Conservation (phyloP, 2,888 invertebrate genomes). For the Timandra comae region DNA sequence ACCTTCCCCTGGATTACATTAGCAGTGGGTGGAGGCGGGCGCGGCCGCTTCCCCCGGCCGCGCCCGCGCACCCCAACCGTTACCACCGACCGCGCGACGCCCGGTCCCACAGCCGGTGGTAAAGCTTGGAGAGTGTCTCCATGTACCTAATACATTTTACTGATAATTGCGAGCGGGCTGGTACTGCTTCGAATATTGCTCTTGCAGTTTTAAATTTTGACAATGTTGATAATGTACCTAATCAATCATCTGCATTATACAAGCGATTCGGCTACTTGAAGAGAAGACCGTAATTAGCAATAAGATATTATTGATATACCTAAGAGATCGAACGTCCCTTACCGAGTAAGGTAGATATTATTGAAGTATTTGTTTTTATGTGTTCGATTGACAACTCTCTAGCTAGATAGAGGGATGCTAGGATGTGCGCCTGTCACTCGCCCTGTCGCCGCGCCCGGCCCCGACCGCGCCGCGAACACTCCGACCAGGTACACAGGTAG, state of each 20-base stretch:
- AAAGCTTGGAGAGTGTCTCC: constrained; percentile 15
- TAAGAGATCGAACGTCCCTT: constrained; percentile 77
- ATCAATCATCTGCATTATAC: constrained; percentile 45
- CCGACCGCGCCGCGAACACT: neutral
- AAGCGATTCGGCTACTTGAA: constrained; percentile 62
- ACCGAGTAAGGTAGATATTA: constrained; percentile 75
- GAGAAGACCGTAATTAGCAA: constrained; percentile 69
- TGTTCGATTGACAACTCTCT: constrained; percentile 67
- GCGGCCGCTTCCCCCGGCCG: constrained; percentile 30
- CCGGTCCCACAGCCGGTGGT: neutral
- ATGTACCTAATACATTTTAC: constrained; percentile 21
- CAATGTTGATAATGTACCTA: constrained; percentile 40
- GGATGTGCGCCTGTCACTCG: neutral
- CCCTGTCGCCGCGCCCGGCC: neutral
- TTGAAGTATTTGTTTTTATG: constrained; percentile 64
- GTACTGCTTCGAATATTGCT: constrained; percentile 68
- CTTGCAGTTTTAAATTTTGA: constrained; percentile 54
- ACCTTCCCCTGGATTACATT: constrained; percentile 68
- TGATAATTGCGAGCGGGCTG: constrained; percentile 59
- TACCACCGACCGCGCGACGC: constrained; percentile 1
- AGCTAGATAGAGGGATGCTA: constrained; percentile 36
- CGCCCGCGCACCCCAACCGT: constrained; percentile 21
- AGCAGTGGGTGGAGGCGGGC: constrained; percentile 34
- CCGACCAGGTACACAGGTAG: neutral
- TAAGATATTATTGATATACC: constrained; percentile 72